Conservation (phyloP, 2,113 vertebrate genomes). For the Brachyistius frenatus region DNA sequence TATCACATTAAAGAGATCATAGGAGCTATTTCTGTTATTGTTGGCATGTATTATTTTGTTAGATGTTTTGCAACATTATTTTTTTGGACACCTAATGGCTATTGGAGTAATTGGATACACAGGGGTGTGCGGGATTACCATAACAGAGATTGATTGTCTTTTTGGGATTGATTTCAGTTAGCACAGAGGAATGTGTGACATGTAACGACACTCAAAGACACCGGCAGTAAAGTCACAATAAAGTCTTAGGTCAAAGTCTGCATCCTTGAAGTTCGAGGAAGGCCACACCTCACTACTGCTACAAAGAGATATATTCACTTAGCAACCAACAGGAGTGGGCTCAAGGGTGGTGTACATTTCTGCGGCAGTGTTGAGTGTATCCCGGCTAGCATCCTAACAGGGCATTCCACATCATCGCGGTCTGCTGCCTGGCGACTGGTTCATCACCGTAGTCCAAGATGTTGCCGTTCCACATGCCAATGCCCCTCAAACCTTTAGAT, state of each 20-base stretch:
- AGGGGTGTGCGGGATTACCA: too few species aligned
- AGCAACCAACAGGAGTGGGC: constrained; percentile 41
- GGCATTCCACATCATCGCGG: constrained; percentile 91
- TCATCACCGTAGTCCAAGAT: constrained; percentile 89
- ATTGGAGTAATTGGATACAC: too few species aligned
- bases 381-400: constrained; percentile 78
- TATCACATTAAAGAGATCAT: neutral
- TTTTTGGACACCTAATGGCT: too few species aligned
- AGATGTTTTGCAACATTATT: too few species aligned
- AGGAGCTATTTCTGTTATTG: too few species aligned
- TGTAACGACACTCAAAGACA: constrained; percentile 31
- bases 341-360: constrained; percentile 33
- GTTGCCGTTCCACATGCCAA: constrained; percentile 96
- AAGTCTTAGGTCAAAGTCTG: constrained; percentile 46
- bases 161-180: constrained; percentile 27
- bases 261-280: constrained; percentile 30
- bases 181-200: constrained; percentile 43
- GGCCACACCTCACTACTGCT: neutral
- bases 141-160: neutral
- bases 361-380: constrained; percentile 5
- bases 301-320: constrained; percentile 54
- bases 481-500: constrained; percentile 86
- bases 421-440: constrained; percentile 85
- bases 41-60: too few species aligned
- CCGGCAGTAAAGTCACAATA: constrained; percentile 44